These are phyloP conservation scores for Azorinus chamasolen DNA, from an alignment of 2,888 invertebrate genomes.

Conservation along the genomic window DNA sequence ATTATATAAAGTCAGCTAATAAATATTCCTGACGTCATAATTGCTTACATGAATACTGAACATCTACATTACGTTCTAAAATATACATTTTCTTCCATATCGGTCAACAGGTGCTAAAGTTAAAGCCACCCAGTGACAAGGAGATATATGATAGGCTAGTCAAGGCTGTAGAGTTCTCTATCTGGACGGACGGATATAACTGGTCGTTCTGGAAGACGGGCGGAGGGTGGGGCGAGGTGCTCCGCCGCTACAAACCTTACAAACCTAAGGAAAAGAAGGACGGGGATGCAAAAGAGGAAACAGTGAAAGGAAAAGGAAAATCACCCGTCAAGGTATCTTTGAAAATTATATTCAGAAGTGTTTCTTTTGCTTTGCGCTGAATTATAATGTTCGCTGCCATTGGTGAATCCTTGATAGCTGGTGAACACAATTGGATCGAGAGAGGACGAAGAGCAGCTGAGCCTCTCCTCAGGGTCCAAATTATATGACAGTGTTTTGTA, in stretches of 20 bases:
- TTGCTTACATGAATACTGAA: too few relatives aligned
- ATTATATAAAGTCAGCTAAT: too few relatives aligned
- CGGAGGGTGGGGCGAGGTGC: conserved; percentile 78
- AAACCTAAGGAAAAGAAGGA: conserved; percentile 64
- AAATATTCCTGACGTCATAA: too few relatives aligned
- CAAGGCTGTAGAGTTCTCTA: conserved; percentile 73
- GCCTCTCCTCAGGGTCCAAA: too few relatives aligned
- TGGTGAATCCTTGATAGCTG: too few relatives aligned
- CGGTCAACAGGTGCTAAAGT: conserved; percentile 70
- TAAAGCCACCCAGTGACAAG: conserved; percentile 73
- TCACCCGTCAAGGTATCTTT: conserved; percentile 48
- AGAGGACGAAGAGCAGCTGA: too few relatives aligned
- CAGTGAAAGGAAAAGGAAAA: conserved; percentile 56
- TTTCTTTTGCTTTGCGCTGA: neutral
- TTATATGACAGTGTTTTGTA: too few relatives aligned
- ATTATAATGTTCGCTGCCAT: neutral
- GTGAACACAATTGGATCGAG: too few relatives aligned
- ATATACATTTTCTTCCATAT: too few relatives aligned
- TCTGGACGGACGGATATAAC: conserved; percentile 77
- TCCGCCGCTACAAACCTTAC: conserved; percentile 71
- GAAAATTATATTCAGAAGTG: neutral
- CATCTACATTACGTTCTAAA: too few relatives aligned
- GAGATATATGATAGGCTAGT: conserved; percentile 73
- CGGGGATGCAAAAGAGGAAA: conserved; percentile 22
- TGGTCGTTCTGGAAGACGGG: conserved; percentile 78